Conservation (phyloP, 2,888 invertebrate species). For the Eutolmus rufibarbis region DNA sequence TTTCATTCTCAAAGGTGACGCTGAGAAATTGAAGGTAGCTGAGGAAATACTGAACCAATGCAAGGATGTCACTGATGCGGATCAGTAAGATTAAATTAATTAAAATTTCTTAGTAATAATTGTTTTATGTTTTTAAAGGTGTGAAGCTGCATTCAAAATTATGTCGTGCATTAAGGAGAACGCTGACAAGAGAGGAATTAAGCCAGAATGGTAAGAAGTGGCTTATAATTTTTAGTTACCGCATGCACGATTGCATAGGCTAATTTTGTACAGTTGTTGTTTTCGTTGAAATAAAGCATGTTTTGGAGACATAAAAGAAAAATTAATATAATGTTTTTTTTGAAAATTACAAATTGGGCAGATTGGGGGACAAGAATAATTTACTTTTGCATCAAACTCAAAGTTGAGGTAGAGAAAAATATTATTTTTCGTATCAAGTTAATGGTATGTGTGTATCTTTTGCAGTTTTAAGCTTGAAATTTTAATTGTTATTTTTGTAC, state of each 20-base stretch:
- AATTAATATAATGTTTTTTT: not conserved
- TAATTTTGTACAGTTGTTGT: not conserved
- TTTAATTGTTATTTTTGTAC: no score
- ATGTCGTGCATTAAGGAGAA: not conserved
- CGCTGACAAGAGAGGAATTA: not conserved
- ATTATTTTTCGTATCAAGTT: no score
- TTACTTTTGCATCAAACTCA: no score
- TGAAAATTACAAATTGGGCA: not conserved
- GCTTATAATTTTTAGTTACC: not conserved
- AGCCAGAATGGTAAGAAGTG: not conserved
- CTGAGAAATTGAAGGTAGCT: slow-evolving; percentile 51
- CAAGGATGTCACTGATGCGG: slow-evolving; percentile 54
- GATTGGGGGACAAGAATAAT: no score
- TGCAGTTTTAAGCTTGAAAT: no score
- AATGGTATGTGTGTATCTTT: no score
- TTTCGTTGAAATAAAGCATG: not conserved
- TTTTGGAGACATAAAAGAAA: not conserved
- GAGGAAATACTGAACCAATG: slow-evolving; percentile 52
- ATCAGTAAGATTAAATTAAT: slow-evolving; percentile 53
- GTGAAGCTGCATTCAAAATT: not conserved
- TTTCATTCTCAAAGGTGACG: slow-evolving; percentile 51
- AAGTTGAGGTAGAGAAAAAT: no score
- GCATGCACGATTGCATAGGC: not conserved
- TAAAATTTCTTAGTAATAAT: not conserved
- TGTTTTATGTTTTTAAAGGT: not conserved